These are phyloP conservation scores for Arrhopalites spinosus DNA, from an alignment of 2,888 invertebrate species.

Conservation along the genomic window DNA sequence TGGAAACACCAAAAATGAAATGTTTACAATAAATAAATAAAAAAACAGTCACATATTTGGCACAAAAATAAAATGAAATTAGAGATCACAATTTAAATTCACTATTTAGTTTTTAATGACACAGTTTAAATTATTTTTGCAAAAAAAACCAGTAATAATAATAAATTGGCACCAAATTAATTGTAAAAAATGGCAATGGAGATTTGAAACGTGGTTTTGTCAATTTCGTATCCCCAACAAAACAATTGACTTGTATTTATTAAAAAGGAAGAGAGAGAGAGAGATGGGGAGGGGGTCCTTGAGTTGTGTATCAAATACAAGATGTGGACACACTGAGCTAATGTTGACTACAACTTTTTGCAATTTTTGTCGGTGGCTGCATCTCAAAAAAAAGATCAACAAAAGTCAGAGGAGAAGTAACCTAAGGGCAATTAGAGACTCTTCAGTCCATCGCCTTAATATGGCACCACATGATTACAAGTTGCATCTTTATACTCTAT, in stretches of 20 bases:
- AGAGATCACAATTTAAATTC: background rate
- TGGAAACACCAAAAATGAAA: background rate
- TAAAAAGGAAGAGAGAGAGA: too few species aligned
- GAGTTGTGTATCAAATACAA: conserved; percentile 35
- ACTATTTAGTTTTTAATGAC: background rate
- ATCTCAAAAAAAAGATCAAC: conserved; percentile 26
- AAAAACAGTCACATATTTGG: background rate
- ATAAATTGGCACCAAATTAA: too few species aligned
- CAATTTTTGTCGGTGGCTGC: conserved; percentile 22
- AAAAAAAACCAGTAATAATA: too few species aligned
- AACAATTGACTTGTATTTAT: too few species aligned
- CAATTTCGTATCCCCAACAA: too few species aligned
- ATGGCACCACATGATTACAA: conserved; percentile 24
- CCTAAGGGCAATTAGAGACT: conserved; percentile 34
- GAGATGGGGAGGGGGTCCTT: too few species aligned
- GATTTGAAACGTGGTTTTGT: background rate
- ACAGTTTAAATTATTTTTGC: too few species aligned
- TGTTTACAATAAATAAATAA: too few species aligned
- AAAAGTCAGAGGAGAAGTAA: conserved; percentile 38
- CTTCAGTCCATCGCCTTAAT: conserved; percentile 31
- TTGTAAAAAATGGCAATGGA: too few species aligned
- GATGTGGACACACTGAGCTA: conserved; percentile 31
- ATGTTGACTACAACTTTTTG: conserved; percentile 28
- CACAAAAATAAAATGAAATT: background rate
- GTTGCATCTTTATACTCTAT: conserved; percentile 29